Evolutionary conservation across 2,113 vertebrate species (phyloP).

Genomic region (Gavialis gangeticus): DNA sequence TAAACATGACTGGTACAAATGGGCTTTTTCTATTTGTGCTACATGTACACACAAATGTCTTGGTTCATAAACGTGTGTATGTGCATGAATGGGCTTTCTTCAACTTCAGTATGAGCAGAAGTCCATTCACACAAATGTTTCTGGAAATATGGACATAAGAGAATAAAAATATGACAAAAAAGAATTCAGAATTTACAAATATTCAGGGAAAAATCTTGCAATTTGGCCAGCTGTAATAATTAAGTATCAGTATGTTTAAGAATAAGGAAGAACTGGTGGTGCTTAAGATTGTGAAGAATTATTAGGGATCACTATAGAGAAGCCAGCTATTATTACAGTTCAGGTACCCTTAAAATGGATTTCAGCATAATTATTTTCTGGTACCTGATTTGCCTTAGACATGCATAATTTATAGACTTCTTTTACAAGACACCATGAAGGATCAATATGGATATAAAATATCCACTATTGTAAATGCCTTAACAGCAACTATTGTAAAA

Average conservation of each 20-base stretch:
- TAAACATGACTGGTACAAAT: neutral
- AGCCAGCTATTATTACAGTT: slow-evolving; percentile 67
- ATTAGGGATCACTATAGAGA: slow-evolving; percentile 60
- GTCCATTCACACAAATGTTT: neutral
- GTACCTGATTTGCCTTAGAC: slow-evolving; percentile 41
- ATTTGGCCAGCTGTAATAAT: neutral
- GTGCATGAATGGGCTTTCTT: neutral
- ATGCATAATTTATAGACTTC: slow-evolving; percentile 76
- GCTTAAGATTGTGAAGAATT: neutral
- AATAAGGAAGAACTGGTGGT: neutral
- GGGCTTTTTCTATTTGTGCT: neutral
- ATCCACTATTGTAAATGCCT: slow-evolving; percentile 3
- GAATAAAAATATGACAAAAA: neutral
- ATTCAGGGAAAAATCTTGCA: neutral
- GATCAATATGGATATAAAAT: slow-evolving; percentile 71
- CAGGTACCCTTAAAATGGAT: slow-evolving; percentile 60
- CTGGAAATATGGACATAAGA: neutral
- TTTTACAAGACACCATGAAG: slow-evolving; percentile 62
- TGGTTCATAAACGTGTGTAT: neutral
- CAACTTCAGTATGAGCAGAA: neutral
- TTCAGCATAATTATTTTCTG: slow-evolving; percentile 46
- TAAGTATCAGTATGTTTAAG: neutral
- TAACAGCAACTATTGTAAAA: neutral
- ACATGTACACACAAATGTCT: neutral
- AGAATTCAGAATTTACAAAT: neutral